Evolutionary conservation across 1,140 invertebrate species (phyloP).

Genomic region (Epicauta chinensis): DNA sequence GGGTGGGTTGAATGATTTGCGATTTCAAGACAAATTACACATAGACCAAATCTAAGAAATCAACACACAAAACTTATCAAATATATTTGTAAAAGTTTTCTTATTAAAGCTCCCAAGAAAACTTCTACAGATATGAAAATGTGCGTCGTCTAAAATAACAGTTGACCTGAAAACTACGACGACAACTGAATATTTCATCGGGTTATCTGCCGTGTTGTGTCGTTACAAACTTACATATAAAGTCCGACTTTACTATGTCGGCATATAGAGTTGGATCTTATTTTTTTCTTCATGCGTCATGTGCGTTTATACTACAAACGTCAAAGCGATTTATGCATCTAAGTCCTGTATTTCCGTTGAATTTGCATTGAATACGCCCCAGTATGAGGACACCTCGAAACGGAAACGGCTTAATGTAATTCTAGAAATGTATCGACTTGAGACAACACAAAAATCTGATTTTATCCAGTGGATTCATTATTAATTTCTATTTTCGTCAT

Average conservation of each 20-base stretch:
- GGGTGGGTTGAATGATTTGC: no score
- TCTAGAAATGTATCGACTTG: no score
- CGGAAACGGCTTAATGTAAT: slow-evolving; percentile 6
- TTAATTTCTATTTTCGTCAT: no score
- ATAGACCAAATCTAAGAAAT: no score
- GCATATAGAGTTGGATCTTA: slow-evolving; percentile 6
- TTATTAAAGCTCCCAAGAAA: no score
- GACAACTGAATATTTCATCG: slow-evolving; percentile 14
- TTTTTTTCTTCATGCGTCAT: not conserved
- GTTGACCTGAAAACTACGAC: slow-evolving; percentile 12
- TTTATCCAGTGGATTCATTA: no score
- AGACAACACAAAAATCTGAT: no score
- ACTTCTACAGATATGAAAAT: slow-evolving; percentile 7
- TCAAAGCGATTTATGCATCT: slow-evolving; percentile 4
- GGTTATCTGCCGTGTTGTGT: not conserved
- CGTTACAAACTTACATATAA: not conserved
- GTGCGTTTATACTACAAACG: not conserved
- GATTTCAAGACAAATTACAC: no score
- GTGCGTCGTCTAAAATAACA: not conserved
- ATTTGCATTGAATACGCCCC: slow-evolving; percentile 4
- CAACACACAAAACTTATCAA: no score
- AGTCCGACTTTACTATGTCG: slow-evolving; percentile 7
- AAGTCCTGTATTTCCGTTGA: slow-evolving; percentile 1
- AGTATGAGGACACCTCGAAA: not conserved
- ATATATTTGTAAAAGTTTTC: no score